Conservation (phyloP, 1,140 invertebrate genomes). For the Diprion similis region DNA sequence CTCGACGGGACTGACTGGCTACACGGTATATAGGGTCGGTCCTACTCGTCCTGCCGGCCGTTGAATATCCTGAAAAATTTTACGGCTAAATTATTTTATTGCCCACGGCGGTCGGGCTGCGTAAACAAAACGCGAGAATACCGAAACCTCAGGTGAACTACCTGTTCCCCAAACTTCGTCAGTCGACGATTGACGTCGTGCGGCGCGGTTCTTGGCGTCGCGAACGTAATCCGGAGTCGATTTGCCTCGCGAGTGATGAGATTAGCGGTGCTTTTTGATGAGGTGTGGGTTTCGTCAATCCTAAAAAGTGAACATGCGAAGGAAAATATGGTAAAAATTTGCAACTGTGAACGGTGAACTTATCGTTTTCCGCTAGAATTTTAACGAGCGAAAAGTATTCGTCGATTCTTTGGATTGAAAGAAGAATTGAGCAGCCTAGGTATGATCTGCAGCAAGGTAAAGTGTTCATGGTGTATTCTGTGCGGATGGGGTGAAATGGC, state of each 20-base stretch:
- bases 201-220: too few relatives aligned
- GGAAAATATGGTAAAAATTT: background rate
- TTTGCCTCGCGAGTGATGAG: too few relatives aligned
- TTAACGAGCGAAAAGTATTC: background rate
- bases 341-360: background rate
- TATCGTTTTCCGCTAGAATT: background rate
- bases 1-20: background rate
- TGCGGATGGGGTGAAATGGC: conserved; percentile 25
- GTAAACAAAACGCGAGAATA: conserved; percentile 26
- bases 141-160: conserved; percentile 18
- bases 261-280: too few relatives aligned
- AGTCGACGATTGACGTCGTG: background rate
- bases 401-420: background rate
- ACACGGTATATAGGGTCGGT: too few relatives aligned
- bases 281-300: too few relatives aligned
- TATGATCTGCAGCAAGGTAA: background rate
- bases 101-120: conserved; percentile 34
- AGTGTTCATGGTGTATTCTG: conserved; percentile 42
- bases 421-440: background rate
- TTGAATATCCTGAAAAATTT: conserved; percentile 20
- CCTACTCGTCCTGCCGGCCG: background rate
- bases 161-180: conserved; percentile 22
- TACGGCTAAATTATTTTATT: conserved; percentile 41
- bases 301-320: background rate
- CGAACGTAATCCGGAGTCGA: too few relatives aligned